Evolutionary conservation across 2,888 invertebrate genomes (phyloP), one percentile per base, ranked within the genome.

Genomic region (Hemithea aestivaria): DNA sequence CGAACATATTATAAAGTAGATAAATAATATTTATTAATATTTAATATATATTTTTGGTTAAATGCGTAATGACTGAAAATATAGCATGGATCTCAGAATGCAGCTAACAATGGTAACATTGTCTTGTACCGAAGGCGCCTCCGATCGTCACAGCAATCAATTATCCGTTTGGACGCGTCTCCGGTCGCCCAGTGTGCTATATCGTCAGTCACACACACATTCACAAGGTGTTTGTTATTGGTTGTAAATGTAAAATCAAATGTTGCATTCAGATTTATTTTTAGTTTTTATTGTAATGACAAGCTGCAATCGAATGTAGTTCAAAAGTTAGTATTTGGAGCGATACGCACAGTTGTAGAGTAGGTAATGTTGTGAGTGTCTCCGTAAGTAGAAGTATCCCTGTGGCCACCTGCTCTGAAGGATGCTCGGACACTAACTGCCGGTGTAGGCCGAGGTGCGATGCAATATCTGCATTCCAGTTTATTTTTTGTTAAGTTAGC

Each of bases 401-500:
- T 42, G 53, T 40, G 63, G 62, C 54, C 58, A 2, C 22, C n/a
- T n/a, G 22, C 2, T 10, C 21, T 27, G 12, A 11, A 27, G 27
- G 16, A n/a, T 8, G 45, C 38, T 41, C 39, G 51, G 53, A 53
- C 48, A 51, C 51, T 9, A 10, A 26, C 26, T 16, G 22, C 8
- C 35, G 23, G 23, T 27, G 21, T 55, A 71, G 77, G 77, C 77
- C 76, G 63, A 78, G 82, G 81, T 76, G 79, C 77, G 82, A 87
- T 87, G 87, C 87, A 87, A 83, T 85, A 83, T 73, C 79, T 85
- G 88, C 88, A 88, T 88, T 88, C 87, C 88, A 87, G 61, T 80
- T 4, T 16, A 16, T 16, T 42, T 83, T 79, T 76, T 51, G 48
- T 51, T 84, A 81, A 79, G 81, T 80, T 76, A 83, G 80, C 81